Percentiles rank a stretch among this genome's conserved stretches.
phyloP scores from a whole-genome alignment of 2,888 invertebrate species.

The Zeuzera pyrina region DNA sequence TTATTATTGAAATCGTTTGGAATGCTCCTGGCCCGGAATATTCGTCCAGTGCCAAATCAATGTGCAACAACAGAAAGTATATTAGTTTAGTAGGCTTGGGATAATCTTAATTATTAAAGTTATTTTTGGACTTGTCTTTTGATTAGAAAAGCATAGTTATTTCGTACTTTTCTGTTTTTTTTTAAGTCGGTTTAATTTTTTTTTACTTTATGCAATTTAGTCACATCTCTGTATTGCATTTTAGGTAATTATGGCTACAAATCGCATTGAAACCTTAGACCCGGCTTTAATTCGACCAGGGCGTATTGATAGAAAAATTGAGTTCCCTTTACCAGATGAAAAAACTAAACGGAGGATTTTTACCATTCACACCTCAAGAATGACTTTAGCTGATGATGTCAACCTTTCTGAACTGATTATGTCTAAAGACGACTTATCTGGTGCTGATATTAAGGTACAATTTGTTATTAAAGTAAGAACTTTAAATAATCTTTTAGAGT shows the following conservation, averaged over 20 bases:
- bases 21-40: too few relatives aligned
- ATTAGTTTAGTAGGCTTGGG: too few relatives aligned
- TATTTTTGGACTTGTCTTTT: too few relatives aligned
- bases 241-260: slow-evolving; percentile 96
- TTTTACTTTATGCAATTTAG: too few relatives aligned
- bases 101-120: too few relatives aligned
- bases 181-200: too few relatives aligned
- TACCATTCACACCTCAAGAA: slow-evolving; percentile 98
- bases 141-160: too few relatives aligned
- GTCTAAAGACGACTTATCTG: slow-evolving; percentile 99
- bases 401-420: slow-evolving; percentile 97
- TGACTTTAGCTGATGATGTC: slow-evolving; percentile 98
- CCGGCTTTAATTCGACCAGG: slow-evolving; percentile 99
- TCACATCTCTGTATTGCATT: too few relatives aligned
- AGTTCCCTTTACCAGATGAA: slow-evolving; percentile 99
- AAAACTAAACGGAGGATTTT: slow-evolving; percentile 98
- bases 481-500: slow-evolving; percentile 2
- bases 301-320: slow-evolving; percentile 98
- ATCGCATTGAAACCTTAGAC: slow-evolving; percentile 98
- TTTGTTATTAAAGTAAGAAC: not conserved
- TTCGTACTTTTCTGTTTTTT: too few relatives aligned
- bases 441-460: slow-evolving; percentile 91
- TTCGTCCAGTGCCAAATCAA: too few relatives aligned
- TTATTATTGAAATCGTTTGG: too few relatives aligned
- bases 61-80: too few relatives aligned